phyloP scores from a whole-genome alignment of 1,140 invertebrate genomes.

The Sarcophaga bullata region DNA sequence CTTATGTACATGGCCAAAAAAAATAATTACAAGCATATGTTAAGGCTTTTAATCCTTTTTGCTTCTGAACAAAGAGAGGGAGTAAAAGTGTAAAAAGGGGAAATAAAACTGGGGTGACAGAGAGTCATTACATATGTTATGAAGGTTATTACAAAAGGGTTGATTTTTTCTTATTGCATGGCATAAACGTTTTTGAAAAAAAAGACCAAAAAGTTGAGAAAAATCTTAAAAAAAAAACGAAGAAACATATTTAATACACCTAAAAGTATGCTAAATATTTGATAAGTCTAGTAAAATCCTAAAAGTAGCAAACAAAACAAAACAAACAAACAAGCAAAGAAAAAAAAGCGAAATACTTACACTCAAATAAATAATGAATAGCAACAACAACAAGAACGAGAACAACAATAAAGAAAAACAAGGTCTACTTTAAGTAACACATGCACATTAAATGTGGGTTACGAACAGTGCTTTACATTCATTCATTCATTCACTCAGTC shows the following conservation, averaged over 20 bases:
- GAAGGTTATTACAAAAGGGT: not conserved
- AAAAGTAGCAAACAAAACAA: too few relatives aligned
- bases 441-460: not conserved
- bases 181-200: not conserved
- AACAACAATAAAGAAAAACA: slow-evolving; percentile 7
- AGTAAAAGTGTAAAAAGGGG: too few relatives aligned
- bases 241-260: slow-evolving; percentile 8
- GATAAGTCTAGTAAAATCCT: not conserved
- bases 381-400: not conserved
- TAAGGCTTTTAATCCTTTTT: not conserved
- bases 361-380: too few relatives aligned
- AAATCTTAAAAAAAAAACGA: slow-evolving; percentile 1
- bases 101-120: not conserved
- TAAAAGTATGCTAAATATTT: slow-evolving; percentile 27
- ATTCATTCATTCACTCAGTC: not conserved
- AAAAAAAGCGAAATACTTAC: not conserved
- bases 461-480: not conserved
- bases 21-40: not conserved
- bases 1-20: too few relatives aligned
- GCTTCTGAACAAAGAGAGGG: too few relatives aligned
- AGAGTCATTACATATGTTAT: not conserved
- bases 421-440: slow-evolving; percentile 18
- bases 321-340: not conserved
- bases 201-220: not conserved
- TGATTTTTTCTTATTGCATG: too few relatives aligned